Evolutionary conservation across 2,113 vertebrate species (phyloP).

Genomic region (Ceuthmochares aereus): DNA sequence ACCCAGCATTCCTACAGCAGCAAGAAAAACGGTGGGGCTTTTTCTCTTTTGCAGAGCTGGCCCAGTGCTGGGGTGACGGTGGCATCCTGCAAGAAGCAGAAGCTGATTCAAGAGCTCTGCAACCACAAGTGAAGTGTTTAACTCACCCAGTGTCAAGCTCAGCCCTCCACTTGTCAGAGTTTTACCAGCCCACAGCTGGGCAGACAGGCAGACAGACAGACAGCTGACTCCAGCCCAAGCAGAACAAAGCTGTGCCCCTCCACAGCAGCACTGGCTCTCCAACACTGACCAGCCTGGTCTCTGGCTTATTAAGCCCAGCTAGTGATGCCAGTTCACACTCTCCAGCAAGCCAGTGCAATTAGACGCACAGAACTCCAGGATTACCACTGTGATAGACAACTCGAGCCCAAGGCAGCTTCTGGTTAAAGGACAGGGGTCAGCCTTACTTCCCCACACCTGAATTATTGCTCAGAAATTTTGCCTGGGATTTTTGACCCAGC

Average conservation of each 20-base stretch:
- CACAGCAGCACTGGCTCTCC: background rate
- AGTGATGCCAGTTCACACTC: background rate
- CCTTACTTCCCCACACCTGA: background rate
- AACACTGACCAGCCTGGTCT: background rate
- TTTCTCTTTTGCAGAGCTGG: background rate
- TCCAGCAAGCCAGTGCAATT: background rate
- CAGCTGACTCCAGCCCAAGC: background rate
- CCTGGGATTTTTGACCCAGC: background rate
- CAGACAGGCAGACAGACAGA: background rate
- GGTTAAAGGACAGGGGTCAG: background rate
- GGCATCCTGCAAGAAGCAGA: background rate
- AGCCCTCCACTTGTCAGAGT: background rate
- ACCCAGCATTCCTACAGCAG: background rate
- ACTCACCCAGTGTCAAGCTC: background rate
- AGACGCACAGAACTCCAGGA: background rate
- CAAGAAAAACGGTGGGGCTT: fast-evolving
- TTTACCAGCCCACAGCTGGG: background rate
- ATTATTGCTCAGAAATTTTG: background rate
- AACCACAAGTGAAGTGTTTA: background rate
- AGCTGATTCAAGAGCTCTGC: background rate
- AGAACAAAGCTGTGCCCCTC: background rate
- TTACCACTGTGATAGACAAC: background rate
- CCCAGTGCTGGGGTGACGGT: background rate
- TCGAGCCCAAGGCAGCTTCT: background rate
- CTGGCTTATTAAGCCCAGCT: background rate